These are phyloP conservation scores for Scaptomyza flava DNA, from an alignment of 2,888 invertebrate genomes.

Conservation along the genomic window DNA sequence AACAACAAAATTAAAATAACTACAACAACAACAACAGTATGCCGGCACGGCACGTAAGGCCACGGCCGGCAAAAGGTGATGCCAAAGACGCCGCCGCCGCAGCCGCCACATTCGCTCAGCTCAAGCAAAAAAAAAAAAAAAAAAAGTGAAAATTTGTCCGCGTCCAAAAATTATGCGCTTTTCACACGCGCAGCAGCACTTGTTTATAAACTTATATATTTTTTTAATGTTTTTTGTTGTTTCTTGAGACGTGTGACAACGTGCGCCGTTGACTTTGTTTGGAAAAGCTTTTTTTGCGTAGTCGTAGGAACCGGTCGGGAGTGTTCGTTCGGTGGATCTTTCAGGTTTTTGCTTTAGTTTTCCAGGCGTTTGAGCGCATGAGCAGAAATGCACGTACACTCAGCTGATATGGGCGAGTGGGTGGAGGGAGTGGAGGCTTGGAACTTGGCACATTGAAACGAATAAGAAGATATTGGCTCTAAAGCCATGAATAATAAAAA, in stretches of 20 bases:
- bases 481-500: background rate
- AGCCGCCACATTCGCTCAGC: conserved; percentile 26
- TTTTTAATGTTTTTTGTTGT: background rate
- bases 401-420: background rate
- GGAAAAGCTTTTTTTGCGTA: conserved; percentile 43
- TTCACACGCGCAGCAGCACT: conserved; percentile 76
- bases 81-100: conserved; percentile 37
- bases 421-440: conserved; percentile 10
- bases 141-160: conserved; percentile 81
- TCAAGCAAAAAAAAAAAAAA: conserved; percentile 30
- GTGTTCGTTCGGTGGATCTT: conserved; percentile 38
- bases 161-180: conserved; percentile 81
- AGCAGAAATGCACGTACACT: conserved; percentile 35
- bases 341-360: conserved; percentile 41
- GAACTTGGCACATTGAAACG: conserved; percentile 23
- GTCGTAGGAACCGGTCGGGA: conserved; percentile 17
- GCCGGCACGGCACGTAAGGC: conserved; percentile 14
- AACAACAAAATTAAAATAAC: conserved; percentile 3
- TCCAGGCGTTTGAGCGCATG: background rate
- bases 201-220: conserved; percentile 48
- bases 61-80: conserved; percentile 32
- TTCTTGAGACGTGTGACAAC: conserved; percentile 55
- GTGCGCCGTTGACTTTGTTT: conserved; percentile 54
- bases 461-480: background rate
- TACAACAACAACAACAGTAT: conserved; percentile 3